Conservation (phyloP, 2,888 invertebrate species). For the Diarsia rubi region DNA sequence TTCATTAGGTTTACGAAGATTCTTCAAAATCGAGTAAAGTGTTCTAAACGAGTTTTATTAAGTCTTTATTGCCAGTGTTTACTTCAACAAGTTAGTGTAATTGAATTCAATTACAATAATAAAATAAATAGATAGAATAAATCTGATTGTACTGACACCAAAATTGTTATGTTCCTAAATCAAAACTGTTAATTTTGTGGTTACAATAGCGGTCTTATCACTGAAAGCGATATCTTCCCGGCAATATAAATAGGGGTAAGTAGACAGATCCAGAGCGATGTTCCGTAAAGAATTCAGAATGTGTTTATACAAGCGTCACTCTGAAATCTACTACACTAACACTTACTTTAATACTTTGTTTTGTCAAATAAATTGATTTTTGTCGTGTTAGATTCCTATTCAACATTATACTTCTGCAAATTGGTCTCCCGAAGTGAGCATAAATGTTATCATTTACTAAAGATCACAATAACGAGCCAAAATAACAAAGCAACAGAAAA, state of each 20-base stretch:
- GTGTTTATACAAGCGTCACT: not conserved
- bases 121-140: not conserved
- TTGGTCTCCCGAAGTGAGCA: not conserved
- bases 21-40: conserved; percentile 20
- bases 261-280: not conserved
- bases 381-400: not conserved
- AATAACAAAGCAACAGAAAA: conserved; percentile 29
- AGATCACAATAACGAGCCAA: conserved; percentile 8
- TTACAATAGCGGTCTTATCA: not conserved
- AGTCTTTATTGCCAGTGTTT: not conserved
- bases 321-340: not conserved
- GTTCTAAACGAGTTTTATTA: conserved; percentile 19
- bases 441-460: conserved; percentile 1
- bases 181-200: too few species aligned
- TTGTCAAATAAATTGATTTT: not conserved
- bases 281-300: not conserved
- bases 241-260: too few species aligned
- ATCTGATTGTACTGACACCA: not conserved
- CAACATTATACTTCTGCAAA: not conserved
- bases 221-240: not conserved
- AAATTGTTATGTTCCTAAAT: too few species aligned
- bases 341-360: not conserved
- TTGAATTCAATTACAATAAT: too few species aligned
- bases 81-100: conserved; percentile 10
- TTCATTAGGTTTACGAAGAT: conserved; percentile 33